Evolutionary conservation across 2,888 invertebrate species (phyloP), one percentile per base, ranked within the genome.

Genomic region (Hypselothyrea guttata): DNA sequence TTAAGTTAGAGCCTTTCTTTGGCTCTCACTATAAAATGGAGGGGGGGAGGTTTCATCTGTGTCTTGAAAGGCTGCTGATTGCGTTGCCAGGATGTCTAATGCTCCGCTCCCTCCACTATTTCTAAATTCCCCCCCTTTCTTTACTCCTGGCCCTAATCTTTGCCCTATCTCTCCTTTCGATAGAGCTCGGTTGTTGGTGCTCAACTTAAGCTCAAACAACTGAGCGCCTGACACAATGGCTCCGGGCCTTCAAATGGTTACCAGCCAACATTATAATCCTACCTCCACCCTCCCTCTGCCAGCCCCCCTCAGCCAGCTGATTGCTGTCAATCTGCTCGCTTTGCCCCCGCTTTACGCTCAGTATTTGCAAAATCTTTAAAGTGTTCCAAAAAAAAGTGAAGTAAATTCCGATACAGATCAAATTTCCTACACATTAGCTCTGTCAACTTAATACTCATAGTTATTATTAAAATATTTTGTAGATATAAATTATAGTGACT

Each of bases 1-100:
- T 78, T 78, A 78, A 82, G 78, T 78, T 78, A 84, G 83, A 78
- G 49, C 64, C 79, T 78, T 84, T 82, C 62, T 34, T 12, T 34
- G 42, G 42, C 54, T 41, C 51, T 56, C 30, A 37, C 49, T 49
- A 46, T 46, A 31, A 38, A 46, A 28, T 38, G 37, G 27, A 35
- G 12, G 27, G 45, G 12, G 27, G 12, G 28, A 37, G 18, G 35
- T 16, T 0, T 15, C 18, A 13, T 28, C 11, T 13, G 12, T 15
- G 28, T 22, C 15, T 27, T 71, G 59, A 81, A 83, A 69, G 61
- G 44, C 38, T 52, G 48, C 71, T 81, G 76, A 77, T 77, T 77
- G 67, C 75, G 70, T 64, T 61, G 73, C 54, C 73, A 46, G 64
- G 69, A 75, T 64, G 49, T 57, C 38, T 31, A 33, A 51, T 71